Evolutionary conservation across 1,140 invertebrate species (phyloP).

Genomic region (Meloidogyne chitwoodi): DNA sequence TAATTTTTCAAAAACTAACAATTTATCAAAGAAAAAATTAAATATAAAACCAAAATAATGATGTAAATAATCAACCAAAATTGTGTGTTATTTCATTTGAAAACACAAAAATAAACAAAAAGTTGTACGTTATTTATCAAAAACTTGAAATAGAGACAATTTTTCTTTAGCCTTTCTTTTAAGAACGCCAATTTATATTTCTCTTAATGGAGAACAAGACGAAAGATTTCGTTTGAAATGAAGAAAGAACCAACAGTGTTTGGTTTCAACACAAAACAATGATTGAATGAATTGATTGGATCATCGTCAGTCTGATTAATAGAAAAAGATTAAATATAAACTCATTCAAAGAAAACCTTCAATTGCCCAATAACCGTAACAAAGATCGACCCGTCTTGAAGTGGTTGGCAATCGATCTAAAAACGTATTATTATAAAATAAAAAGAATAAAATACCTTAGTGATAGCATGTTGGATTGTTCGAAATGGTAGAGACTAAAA

Average conservation of each 20-base stretch:
- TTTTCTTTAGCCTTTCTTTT: conserved; percentile 14
- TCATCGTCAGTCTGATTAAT: conserved; percentile 56
- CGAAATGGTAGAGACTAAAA: conserved; percentile 54
- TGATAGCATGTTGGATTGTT: conserved; percentile 53
- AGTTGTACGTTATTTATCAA: neutral
- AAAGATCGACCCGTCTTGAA: conserved; percentile 56
- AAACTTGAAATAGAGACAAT: neutral
- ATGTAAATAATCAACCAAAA: neutral
- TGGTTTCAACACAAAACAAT: conserved; percentile 54
- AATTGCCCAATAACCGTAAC: conserved; percentile 58
- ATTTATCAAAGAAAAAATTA: neutral
- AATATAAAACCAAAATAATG: neutral
- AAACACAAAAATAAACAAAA: neutral
- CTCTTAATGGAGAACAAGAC: conserved; percentile 53
- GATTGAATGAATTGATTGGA: conserved; percentile 55
- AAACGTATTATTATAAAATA: neutral
- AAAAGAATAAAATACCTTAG: conserved; percentile 34
- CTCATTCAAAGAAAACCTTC: conserved; percentile 36
- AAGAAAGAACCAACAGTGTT: conserved; percentile 52
- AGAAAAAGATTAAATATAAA: neutral
- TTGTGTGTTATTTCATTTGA: neutral
- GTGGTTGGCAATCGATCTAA: conserved; percentile 51
- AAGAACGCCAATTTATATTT: conserved; percentile 27
- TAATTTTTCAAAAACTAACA: neutral
- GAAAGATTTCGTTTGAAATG: conserved; percentile 59